Conservation (phyloP, 2,113 vertebrate species). For the Nestor notabilis region DNA sequence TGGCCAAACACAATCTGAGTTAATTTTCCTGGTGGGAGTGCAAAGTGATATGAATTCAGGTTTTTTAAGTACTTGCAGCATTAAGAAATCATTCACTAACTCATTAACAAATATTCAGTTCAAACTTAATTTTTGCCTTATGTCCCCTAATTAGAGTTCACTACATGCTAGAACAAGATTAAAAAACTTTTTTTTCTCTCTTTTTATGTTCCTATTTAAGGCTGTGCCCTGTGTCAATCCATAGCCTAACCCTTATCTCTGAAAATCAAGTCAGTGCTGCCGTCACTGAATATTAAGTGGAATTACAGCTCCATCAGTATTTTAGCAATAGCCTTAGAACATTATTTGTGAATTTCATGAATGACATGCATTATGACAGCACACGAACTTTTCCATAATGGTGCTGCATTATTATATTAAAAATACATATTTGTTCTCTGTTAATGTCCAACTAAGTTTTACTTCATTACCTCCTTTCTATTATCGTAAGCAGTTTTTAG, state of each 20-base stretch:
- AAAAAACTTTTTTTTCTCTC: background rate
- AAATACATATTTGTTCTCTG: background rate
- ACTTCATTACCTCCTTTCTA: background rate
- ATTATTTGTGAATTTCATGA: background rate
- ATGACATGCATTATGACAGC: background rate
- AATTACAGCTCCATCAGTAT: background rate
- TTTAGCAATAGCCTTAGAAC: background rate
- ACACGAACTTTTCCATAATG: background rate
- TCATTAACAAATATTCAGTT: background rate
- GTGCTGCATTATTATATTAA: background rate
- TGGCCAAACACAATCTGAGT: conserved; percentile 99
- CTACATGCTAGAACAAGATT: background rate
- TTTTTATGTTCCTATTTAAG: background rate
- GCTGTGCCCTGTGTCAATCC: background rate
- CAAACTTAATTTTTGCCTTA: background rate
- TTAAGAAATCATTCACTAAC: background rate
- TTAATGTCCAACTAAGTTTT: background rate
- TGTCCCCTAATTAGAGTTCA: background rate
- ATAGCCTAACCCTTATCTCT: background rate
- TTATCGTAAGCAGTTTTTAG: background rate
- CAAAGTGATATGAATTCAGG: background rate
- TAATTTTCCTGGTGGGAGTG: conserved; percentile 83
- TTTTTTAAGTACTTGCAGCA: background rate
- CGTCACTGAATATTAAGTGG: conserved; percentile 36
- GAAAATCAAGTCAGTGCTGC: conserved; percentile 1